These are phyloP conservation scores for Spilogale gracilis DNA, from an alignment of 2,113 vertebrate species.

Conservation along the genomic window DNA sequence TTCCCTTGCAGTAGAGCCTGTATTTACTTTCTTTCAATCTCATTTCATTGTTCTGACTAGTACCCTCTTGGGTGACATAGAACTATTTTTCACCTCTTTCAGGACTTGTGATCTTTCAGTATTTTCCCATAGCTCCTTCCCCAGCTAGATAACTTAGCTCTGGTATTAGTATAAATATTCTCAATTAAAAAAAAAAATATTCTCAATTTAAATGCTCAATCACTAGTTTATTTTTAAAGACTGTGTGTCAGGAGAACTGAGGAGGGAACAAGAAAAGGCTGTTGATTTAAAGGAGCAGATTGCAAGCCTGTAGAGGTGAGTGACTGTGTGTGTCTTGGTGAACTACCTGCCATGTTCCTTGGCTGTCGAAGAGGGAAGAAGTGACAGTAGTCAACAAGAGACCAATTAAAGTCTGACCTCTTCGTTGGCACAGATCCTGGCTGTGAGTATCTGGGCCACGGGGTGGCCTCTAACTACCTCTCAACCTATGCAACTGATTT, in stretches of 20 bases:
- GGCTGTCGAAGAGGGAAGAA: not conserved
- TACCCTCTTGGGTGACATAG: not conserved
- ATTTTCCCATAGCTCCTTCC: not conserved
- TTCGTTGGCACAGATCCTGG: not conserved
- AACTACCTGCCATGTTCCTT: conserved; percentile 22
- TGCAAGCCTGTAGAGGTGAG: conserved; percentile 25
- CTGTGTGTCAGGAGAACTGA: not conserved
- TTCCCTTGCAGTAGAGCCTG: not conserved
- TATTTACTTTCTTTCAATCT: conserved; percentile 39
- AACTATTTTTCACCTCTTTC: conserved; percentile 19
- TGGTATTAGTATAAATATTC: conserved; percentile 56
- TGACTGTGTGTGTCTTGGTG: not conserved
- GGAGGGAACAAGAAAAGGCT: not conserved
- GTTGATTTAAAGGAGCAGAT: not conserved
- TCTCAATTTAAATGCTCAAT: conserved; percentile 59
- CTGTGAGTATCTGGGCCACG: not conserved
- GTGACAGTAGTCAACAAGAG: conserved; percentile 69
- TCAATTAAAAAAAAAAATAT: conserved; percentile 52
- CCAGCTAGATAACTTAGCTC: conserved; percentile 40
- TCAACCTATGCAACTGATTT: not conserved
- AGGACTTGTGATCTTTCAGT: not conserved
- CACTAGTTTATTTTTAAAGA: conserved; percentile 76
- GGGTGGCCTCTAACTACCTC: conserved; percentile 49
- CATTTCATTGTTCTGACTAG: conserved; percentile 50
- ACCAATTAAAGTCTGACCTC: conserved; percentile 73